Base-by-base conservation (phyloP, 2,113 vertebrate genomes). In the Austrofundulus limnaeus region DNA sequence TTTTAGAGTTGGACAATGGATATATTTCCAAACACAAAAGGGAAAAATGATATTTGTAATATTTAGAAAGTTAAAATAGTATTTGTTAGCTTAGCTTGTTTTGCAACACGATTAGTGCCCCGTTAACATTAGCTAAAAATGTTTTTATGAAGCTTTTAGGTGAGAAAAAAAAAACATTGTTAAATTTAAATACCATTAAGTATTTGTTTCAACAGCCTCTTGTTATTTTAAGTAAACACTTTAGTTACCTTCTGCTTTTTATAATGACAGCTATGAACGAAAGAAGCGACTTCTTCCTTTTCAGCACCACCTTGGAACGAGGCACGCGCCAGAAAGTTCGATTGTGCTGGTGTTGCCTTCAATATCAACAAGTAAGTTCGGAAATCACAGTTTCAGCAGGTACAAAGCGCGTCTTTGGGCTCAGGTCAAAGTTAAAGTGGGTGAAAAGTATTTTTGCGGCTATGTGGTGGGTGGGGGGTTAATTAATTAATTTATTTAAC, bases 341-440 rank as follows among this genome's bases (percentile, higher is more conserved):
- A 6, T 15, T n/a, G 2, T 49, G 23, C 53, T 11, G 2, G 11
- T 71, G 82, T 16, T 52, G 61, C 76, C 11, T 82, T 80, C 76
- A 55, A 0, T 37, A 0, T 16, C 66, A 34, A 0, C 0, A 1
- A 0, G 1, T 1, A 48, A 51, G 1, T n/a, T 74, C 31, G 54
- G 58, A 76, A 1, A 0, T 60, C 19, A 5, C n/a, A 21, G 0
- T 0, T 1, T 1, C 11, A 7, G 14, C 19, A 5, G 3, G 0
- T 9, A 2, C 31, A 34, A 10, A 34, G 31, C 31, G 2, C 25
- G 7, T n/a, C 25, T 28, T 4, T 28, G 25, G 7, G 3, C 7
- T 28, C 7, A 28, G 25, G 25, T 28, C 25, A 34, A 34, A 5
- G 31, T 34, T 5, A 5, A 34, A 9, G 31, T 9, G 31, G 31